These are phyloP conservation scores for Heterodera filipjevi DNA, from an alignment of 2,888 invertebrate species.

Conservation along the genomic window DNA sequence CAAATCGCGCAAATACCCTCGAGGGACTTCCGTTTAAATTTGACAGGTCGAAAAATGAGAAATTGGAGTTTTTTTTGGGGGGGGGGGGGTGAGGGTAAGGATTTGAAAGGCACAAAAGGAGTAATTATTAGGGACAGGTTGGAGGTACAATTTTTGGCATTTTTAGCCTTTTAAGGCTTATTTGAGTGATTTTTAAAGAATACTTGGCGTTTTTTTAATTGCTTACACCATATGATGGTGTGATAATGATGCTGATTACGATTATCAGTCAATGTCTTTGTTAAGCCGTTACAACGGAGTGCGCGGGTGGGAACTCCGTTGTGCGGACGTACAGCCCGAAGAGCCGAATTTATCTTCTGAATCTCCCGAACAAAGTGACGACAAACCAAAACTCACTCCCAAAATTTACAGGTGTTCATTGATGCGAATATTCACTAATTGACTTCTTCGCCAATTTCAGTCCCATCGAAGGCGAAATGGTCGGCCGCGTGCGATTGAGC, in stretches of 20 bases:
- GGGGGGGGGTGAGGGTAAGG: no score
- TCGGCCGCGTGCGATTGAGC: constrained; percentile 57
- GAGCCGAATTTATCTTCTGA: constrained; percentile 38
- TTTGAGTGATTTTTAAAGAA: no score
- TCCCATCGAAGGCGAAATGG: constrained; percentile 48
- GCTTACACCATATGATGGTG: no score
- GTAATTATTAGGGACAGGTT: no score
- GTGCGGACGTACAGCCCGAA: constrained; percentile 52
- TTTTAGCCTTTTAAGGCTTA: no score
- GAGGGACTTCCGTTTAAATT: constrained; percentile 58
- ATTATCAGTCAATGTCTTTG: constrained; percentile 22
- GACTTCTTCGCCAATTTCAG: constrained; percentile 18
- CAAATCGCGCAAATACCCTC: constrained; percentile 57
- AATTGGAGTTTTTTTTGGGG: no score
- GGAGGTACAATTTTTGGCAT: no score
- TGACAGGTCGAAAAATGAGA: constrained; percentile 47
- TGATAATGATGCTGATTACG: no score
- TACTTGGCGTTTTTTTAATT: no score
- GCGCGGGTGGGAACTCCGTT: constrained; percentile 62
- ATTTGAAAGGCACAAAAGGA: no score
- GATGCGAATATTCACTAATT: not conserved
- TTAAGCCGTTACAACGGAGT: constrained; percentile 59
- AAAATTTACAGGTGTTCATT: constrained; percentile 47
- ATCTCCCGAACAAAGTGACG: constrained; percentile 25
- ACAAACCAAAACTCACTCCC: constrained; percentile 44